These are phyloP conservation scores for Apteryx owenii DNA, from an alignment of 2,113 vertebrate genomes.

Conservation along the genomic window DNA sequence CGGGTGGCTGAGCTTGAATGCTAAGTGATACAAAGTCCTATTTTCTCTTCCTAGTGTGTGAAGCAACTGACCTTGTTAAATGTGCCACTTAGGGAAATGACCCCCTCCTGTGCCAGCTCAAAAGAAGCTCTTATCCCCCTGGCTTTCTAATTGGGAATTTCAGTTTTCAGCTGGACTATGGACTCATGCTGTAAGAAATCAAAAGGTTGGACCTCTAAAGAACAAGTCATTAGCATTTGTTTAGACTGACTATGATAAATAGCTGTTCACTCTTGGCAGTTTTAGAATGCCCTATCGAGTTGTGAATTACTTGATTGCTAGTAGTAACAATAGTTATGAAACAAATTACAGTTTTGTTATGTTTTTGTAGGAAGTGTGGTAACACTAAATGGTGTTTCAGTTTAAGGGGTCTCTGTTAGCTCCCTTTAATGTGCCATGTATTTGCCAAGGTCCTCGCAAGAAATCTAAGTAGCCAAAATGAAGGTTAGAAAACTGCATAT, in stretches of 20 bases:
- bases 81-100: background rate
- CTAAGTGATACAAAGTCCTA: background rate
- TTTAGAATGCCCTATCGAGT: background rate
- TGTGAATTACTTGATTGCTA: background rate
- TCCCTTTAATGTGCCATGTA: background rate
- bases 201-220: conserved; percentile 10
- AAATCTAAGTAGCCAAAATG: background rate
- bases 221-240: conserved; percentile 46
- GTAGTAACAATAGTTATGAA: background rate
- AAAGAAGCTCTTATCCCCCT: conserved; percentile 37
- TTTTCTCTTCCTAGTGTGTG: conserved; percentile 20
- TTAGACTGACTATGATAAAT: conserved; percentile 28
- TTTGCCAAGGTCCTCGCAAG: background rate
- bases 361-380: background rate
- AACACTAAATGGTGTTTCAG: background rate
- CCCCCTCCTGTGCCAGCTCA: conserved; percentile 42
- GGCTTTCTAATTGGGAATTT: conserved; percentile 34
- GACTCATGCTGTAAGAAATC: background rate
- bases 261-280: conserved; percentile 17
- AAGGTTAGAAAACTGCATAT: background rate
- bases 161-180: conserved; percentile 12
- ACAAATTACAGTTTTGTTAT: background rate
- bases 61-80: conserved; percentile 35
- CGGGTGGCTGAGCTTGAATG: conserved; percentile 16
- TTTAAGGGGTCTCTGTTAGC: background rate